Conservation (phyloP, 2,888 invertebrate genomes). For the Periphyllus acericola region DNA sequence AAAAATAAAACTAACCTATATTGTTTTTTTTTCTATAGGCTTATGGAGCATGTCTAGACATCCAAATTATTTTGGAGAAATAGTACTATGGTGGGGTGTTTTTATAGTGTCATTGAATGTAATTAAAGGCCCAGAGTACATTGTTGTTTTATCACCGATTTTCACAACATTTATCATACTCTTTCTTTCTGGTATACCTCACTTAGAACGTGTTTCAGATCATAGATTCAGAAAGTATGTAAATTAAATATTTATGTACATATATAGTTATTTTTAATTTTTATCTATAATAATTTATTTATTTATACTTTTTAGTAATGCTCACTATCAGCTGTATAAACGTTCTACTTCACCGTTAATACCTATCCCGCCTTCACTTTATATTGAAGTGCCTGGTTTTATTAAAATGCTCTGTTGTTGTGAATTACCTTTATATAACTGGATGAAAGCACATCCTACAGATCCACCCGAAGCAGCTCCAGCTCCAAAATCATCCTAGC, state of each 20-base stretch:
- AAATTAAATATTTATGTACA: background rate
- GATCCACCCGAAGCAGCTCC: constrained; percentile 59
- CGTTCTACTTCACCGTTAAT: constrained; percentile 88
- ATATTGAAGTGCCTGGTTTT: constrained; percentile 85
- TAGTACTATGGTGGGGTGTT: constrained; percentile 93
- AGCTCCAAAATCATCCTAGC: constrained; percentile 59
- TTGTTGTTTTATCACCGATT: constrained; percentile 85
- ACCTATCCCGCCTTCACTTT: constrained; percentile 86
- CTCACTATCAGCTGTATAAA: constrained; percentile 89
- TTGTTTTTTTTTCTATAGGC: constrained; percentile 68
- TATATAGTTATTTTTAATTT: constrained; percentile 64
- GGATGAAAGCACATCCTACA: constrained; percentile 70
- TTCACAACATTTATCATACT: constrained; percentile 88
- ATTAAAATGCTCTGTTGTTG: constrained; percentile 87
- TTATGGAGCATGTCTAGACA: constrained; percentile 90
- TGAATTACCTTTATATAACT: constrained; percentile 89
- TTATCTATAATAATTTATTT: constrained; percentile 13
- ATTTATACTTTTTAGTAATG: constrained; percentile 72
- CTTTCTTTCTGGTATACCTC: constrained; percentile 90
- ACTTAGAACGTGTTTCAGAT: constrained; percentile 87
- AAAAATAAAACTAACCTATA: background rate
- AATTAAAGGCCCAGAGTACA: constrained; percentile 85
- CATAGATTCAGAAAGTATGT: constrained; percentile 84
- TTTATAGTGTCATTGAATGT: constrained; percentile 89
- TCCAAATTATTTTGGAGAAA: constrained; percentile 95